Base-by-base conservation (phyloP, 1,140 invertebrate species). In the Aradophagus sp. region DNA sequence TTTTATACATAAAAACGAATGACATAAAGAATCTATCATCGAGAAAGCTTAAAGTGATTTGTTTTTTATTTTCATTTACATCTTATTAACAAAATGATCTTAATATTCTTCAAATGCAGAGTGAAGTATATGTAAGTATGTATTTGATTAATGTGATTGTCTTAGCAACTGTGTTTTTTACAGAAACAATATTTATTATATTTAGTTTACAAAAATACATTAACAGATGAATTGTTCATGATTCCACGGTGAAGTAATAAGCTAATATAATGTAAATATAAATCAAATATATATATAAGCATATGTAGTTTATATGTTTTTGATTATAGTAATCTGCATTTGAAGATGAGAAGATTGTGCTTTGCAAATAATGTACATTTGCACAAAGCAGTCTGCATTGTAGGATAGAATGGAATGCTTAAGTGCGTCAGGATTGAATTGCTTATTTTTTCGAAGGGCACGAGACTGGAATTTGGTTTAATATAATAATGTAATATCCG, bases 361-460 rank as follows among this genome's bases (percentile, higher is more conserved):
- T 81, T 80, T 77, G 81, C 78, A 80, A 82, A 81, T 77, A 67
- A 65, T 56, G 56, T 77, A 41, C 67, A 73, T 81, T 84, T 84
- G 79, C 77, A 79, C 78, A 79, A 75, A 82, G 76, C 78, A 75
- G 74, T 84, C 78, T 82, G 77, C 63, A 58, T 81, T 79, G 73
- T 77, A 78, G 74, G 58, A 77, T 83, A 79, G 75, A 73, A 79
- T 79, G 80, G 80, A 82, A 83, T 83, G 79, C 76, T 83, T 74
- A 73, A 63, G 73, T 74, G 61, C 69, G 71, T 66, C 48, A 74
- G 67, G 29, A 79, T 72, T 77, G 82, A 81, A 85, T 81, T 83
- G 82, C 80, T 84, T 82, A 84, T 85, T 84, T 85, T 69, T 85
- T 85, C 77, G 75, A 85, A 85, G 84, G 77, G 84, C 84, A 85